Evolutionary conservation across 2,888 invertebrate genomes (phyloP).

Genomic region (Tenthredo mesomela): DNA sequence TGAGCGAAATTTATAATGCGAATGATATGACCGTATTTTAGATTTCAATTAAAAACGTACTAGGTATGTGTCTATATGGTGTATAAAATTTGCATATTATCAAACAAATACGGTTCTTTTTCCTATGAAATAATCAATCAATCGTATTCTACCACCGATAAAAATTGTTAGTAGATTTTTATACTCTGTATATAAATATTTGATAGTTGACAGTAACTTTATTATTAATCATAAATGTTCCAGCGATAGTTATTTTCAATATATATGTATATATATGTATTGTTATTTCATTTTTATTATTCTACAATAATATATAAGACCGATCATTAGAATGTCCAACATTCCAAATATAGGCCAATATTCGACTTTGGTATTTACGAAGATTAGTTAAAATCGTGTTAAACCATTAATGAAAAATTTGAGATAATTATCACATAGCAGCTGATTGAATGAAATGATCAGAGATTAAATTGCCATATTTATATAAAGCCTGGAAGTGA

Average conservation of each 20-base stretch:
- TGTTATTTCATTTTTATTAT: neutral
- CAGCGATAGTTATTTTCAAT: neutral
- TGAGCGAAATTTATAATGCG: neutral
- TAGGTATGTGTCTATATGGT: neutral
- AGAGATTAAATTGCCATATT: neutral
- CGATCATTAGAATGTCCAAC: neutral
- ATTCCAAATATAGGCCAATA: slow-evolving; percentile 5
- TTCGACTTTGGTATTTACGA: neutral
- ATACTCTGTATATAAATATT: slow-evolving; percentile 29
- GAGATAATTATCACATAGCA: neutral
- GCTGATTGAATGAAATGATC: too few species aligned
- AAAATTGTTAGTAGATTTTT: slow-evolving; percentile 37
- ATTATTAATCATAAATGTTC: neutral
- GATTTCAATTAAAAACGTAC: neutral
- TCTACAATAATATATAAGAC: neutral
- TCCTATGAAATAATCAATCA: neutral
- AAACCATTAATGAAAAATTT: neutral
- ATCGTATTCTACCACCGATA: slow-evolving; percentile 1
- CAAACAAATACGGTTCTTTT: neutral
- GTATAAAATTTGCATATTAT: neutral
- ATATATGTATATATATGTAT: too few species aligned
- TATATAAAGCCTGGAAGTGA: slow-evolving; percentile 3
- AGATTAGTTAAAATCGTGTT: neutral
- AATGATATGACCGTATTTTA: neutral
- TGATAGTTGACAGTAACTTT: neutral